Evolutionary conservation across 2,888 invertebrate genomes (phyloP).

Genomic region (Stomorhina lunata): DNA sequence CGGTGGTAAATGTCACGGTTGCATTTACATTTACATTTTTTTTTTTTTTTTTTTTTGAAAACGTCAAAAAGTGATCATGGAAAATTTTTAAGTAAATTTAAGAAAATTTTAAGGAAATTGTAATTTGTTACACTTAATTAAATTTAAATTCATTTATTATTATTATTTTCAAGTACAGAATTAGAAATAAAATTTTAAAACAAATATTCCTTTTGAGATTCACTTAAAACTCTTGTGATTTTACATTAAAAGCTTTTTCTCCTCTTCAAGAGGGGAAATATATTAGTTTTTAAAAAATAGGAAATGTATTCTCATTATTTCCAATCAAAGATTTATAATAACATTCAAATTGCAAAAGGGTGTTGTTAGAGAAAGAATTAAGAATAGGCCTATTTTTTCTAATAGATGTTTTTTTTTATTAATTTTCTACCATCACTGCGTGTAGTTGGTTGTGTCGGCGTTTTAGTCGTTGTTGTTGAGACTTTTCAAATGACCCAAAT

Average conservation of each 20-base stretch:
- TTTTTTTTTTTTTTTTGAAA: too few species aligned
- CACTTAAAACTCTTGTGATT: too few species aligned
- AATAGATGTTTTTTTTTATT: conserved; percentile 18
- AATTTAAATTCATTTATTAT: too few species aligned
- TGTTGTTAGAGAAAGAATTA: not conserved
- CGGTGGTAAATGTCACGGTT: conserved; percentile 3
- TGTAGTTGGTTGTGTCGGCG: not conserved
- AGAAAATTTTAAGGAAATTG: too few species aligned
- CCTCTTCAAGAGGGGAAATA: not conserved
- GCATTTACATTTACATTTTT: too few species aligned
- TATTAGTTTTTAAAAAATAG: not conserved
- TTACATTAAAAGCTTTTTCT: too few species aligned
- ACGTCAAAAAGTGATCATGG: not conserved
- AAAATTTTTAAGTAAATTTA: not conserved
- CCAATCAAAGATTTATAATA: not conserved
- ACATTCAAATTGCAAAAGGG: conserved; percentile 20
- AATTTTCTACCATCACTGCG: conserved; percentile 12
- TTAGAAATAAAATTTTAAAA: conserved; percentile 6
- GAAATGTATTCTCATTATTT: conserved; percentile 3
- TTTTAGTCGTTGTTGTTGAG: not conserved
- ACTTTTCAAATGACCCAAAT: conserved; percentile 50
- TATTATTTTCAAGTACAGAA: too few species aligned
- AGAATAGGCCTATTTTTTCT: conserved; percentile 6
- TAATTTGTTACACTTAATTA: too few species aligned
- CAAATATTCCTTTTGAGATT: not conserved